A percentile compares a stretch with the other conserved stretches of the same genome.
Evolutionary conservation across 2,888 invertebrate species (phyloP).

Genomic region (Agrilus biguttatus): DNA sequence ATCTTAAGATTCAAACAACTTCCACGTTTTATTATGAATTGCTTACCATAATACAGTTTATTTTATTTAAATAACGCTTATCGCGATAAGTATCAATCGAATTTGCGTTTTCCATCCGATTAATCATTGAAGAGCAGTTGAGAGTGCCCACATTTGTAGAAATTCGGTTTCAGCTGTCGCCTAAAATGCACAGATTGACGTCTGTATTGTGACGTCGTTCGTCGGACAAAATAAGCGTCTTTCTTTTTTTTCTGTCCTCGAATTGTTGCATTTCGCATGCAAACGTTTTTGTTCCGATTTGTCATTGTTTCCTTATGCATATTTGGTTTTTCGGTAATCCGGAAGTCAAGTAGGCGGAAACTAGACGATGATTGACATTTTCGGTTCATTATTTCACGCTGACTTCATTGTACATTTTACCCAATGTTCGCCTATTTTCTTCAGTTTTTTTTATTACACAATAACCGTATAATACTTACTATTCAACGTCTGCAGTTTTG

Average conservation of each 20-base stretch:
- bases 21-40: too few relatives aligned
- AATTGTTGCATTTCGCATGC: constrained; percentile 9
- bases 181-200: constrained; percentile 8
- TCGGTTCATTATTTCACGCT: constrained; percentile 9
- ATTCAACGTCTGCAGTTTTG: too few relatives aligned
- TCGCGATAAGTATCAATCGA: constrained; percentile 7
- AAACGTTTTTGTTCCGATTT: constrained; percentile 5
- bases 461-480: too few relatives aligned
- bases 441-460: too few relatives aligned
- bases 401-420: constrained; percentile 1
- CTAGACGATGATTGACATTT: constrained; percentile 12
- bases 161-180: constrained; percentile 8
- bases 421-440: too few relatives aligned
- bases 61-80: too few relatives aligned
- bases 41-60: too few relatives aligned
- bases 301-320: constrained; percentile 9
- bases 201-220: constrained; percentile 12
- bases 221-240: constrained; percentile 10
- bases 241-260: constrained; percentile 9
- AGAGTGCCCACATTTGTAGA: constrained; percentile 6
- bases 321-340: constrained; percentile 9
- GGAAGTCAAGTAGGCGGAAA: constrained; percentile 14
- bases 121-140: constrained; percentile 6
- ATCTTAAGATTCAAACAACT: too few relatives aligned
- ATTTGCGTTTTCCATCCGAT: constrained; percentile 8